A percentile compares a stretch with the other conserved stretches of the same genome.
phyloP scores from a whole-genome alignment of 1,140 invertebrate species.

The Trichonephila clavata region DNA sequence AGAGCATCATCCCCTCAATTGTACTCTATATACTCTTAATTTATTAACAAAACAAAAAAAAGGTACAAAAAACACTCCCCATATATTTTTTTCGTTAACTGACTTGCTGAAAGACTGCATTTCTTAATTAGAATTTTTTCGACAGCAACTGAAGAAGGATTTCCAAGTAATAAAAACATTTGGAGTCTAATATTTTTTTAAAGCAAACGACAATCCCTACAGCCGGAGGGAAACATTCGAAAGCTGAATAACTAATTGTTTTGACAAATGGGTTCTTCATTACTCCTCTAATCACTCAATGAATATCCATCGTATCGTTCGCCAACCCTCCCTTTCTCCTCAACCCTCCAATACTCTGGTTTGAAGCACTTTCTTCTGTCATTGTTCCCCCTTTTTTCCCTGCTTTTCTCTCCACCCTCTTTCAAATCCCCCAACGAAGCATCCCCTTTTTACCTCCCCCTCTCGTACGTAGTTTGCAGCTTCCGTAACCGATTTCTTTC shows the following conservation, averaged over 20 bases:
- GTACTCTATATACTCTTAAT: too few relatives aligned
- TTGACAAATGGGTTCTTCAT: slow-evolving; percentile 29
- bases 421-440: neutral
- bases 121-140: neutral
- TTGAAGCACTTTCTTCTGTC: neutral
- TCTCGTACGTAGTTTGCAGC: neutral
- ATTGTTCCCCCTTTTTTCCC: neutral
- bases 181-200: neutral
- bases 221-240: neutral
- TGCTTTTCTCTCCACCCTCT: neutral
- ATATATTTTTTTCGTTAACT: too few relatives aligned
- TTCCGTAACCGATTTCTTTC: neutral
- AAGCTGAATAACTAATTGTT: neutral
- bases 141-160: neutral
- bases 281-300: slow-evolving; percentile 22
- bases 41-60: too few relatives aligned
- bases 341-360: neutral
- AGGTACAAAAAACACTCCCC: too few relatives aligned
- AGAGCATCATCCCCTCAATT: too few relatives aligned
- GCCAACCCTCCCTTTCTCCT: neutral
- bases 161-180: neutral
- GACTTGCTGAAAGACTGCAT: neutral
- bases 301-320: neutral
- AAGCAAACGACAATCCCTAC: neutral
- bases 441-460: neutral